Evolutionary conservation across 2,797 vertebrate genomes (phyloP), one percentile per base, ranked within the genome.

Genomic region (Enteromius unitaeniatus): DNA sequence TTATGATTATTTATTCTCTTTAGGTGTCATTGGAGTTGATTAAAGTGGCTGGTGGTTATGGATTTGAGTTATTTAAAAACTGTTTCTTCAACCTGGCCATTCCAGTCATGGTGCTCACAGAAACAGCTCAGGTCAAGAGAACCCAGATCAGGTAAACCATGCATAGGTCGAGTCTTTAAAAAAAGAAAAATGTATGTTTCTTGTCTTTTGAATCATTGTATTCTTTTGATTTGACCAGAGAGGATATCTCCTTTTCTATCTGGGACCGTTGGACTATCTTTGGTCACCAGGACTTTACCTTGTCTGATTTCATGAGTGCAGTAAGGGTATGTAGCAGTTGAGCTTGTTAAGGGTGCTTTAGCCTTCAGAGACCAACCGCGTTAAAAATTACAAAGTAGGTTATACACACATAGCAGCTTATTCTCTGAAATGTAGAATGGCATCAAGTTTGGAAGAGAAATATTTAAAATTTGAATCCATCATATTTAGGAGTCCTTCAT

Each of bases 41-140:
- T 75, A 99, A 99, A 91, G 93, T 99, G 84, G 94, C 95, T 55
- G 98, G 95, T 87, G 94, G 94, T 69, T 96, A 95, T 70, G 92
- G 93, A 34, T 97, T 97, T 91, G 96, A 97, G 82, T 96, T 96
- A 3, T 97, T 96, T 88, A 99, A 96, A 91, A 99, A 99, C 94
- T 99, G 98, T 93, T 99, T 99, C 91, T 96, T 99, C 84, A 99
- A 99, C 91, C 91, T 99, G 93, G 98, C 98, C 89, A 97, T 99
- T 94, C 98, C 98, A 78, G 95, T 99, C 5, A 92, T 98, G 88
- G 97, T 99, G 86, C 94, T 98, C 81, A 98, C 97, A 13, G 97
- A 99, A 92, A 95, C 97, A 2, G 96, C 97, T 49, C 94, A 93
- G 84, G 96, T 99, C 55, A 97, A 95, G 92, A 96, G 92, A 92